A percentile compares a stretch with the other conserved stretches of the same genome.
Evolutionary conservation across 2,888 invertebrate species (phyloP).

Genomic region (Caenorhabditis doughertyi): DNA sequence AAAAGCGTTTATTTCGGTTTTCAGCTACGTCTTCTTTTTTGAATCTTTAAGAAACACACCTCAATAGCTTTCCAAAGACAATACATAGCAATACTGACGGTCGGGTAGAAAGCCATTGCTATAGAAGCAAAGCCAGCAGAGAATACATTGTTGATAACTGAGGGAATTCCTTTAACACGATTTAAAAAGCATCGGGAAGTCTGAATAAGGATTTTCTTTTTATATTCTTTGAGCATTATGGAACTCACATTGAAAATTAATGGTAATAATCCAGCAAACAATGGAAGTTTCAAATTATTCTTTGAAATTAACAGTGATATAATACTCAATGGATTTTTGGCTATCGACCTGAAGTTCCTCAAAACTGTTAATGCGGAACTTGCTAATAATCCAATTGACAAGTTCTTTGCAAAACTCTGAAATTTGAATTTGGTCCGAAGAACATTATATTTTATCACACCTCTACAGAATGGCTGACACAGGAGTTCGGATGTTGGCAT

Average conservation of each 20-base stretch:
- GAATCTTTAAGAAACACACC: slow-evolving; percentile 84
- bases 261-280: slow-evolving; percentile 78
- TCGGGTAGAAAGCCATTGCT: slow-evolving; percentile 87
- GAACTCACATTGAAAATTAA: slow-evolving; percentile 33
- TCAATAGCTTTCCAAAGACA: slow-evolving; percentile 91
- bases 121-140: slow-evolving; percentile 70
- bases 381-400: slow-evolving; percentile 82
- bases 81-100: slow-evolving; percentile 90
- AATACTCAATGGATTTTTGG: slow-evolving; percentile 61
- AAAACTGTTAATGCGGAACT: slow-evolving; percentile 63
- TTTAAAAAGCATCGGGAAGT: slow-evolving; percentile 87
- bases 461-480: slow-evolving; percentile 74
- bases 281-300: slow-evolving; percentile 72
- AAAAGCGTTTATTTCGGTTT: slow-evolving; percentile 33
- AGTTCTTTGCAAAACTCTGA: slow-evolving; percentile 78
- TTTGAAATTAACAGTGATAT: slow-evolving; percentile 42
- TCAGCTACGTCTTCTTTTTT: slow-evolving; percentile 20
- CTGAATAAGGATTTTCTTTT: too few relatives aligned
- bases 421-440: slow-evolving; percentile 48
- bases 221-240: background rate
- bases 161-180: slow-evolving; percentile 84
- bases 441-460: slow-evolving; percentile 24
- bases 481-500: slow-evolving; percentile 76
- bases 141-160: slow-evolving; percentile 83
- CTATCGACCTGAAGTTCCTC: slow-evolving; percentile 48